Evolutionary conservation across 2,113 vertebrate species (phyloP), one percentile per base, ranked within the genome.

Genomic region (Bagarius yarrelli): DNA sequence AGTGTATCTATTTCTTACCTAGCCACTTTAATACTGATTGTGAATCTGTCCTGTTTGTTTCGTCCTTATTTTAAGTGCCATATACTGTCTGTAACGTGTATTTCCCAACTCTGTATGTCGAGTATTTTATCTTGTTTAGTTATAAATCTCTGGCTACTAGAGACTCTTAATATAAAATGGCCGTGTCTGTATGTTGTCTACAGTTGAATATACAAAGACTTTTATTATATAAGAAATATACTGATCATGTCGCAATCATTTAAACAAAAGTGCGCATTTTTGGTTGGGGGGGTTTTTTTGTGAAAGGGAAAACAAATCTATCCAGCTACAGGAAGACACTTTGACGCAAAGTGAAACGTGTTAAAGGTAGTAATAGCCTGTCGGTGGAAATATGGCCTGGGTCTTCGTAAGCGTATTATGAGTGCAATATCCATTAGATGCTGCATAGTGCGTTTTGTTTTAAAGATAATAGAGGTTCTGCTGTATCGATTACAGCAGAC

Each of bases 401-500:
- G 72, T 76, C 47, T 34, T 52, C 47, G 61, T 57, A 59, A 59
- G 80, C 61, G 32, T 59, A 81, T 47, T 76, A 59, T 25, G 34
- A 67, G 72, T 81, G 60, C 80, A 81, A 75, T 81, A 75, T 67
- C 80, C 25, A 72, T 70, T 72, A 80, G 40, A 72, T 72, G 56
- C 69, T 81, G 71, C 59, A 21, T 66, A 67, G 55, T 66, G 60
- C 81, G 85, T 86, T 80, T 72, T 83, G 83, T 83, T 78, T 86
- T 86, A 74, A 78, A 76, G 87, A 59, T 81, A 61, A 47, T 53
- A 87, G 78, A 76, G 75, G 74, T 85, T 81, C 87, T 19, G 14
- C 81, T 82, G 84, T 87, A 89, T 83, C 82, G 86, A 85, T 84
- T 89, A 91, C 90, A 75, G 77, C 86, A 87, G 82, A 87, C 61